Conservation (phyloP, 2,797 vertebrate species). For the Prunella strophiata region DNA sequence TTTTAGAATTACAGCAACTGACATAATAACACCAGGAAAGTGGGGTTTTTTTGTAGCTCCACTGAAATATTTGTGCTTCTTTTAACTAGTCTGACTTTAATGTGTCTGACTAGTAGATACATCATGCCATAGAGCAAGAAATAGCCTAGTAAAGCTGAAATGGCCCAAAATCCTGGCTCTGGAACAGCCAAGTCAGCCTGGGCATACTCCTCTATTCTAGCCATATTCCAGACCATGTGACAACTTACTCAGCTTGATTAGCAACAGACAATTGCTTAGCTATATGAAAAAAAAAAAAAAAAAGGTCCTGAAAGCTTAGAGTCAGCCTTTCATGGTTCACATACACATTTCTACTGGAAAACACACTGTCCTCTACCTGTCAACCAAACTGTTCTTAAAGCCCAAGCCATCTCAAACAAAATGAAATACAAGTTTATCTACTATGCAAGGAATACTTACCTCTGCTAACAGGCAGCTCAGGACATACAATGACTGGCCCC, state of each 20-base stretch:
- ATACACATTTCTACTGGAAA: background rate
- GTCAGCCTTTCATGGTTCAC: background rate
- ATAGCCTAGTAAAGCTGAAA: background rate
- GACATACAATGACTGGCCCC: constrained; percentile 96
- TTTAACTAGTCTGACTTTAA: background rate
- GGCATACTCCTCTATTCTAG: background rate
- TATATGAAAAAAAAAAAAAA: background rate
- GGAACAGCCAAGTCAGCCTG: background rate
- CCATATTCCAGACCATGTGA: background rate
- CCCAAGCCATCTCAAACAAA: background rate
- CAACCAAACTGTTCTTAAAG: background rate
- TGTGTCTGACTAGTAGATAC: background rate
- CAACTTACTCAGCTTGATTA: background rate
- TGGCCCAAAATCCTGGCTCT: background rate
- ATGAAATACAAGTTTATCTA: background rate
- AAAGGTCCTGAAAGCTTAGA: background rate
- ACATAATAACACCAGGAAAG: background rate
- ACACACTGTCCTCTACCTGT: background rate
- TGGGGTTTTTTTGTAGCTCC: background rate
- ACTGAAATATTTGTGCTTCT: background rate
- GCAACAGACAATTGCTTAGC: background rate
- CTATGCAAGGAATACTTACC: constrained; percentile 75
- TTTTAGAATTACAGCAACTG: background rate
- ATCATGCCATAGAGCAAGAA: background rate
- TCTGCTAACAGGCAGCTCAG: constrained; percentile 90